Percentiles rank a stretch among this genome's conserved stretches.
These are phyloP conservation scores for Perizoma affinitatum DNA, from an alignment of 2,888 invertebrate genomes.

Conservation along the genomic window DNA sequence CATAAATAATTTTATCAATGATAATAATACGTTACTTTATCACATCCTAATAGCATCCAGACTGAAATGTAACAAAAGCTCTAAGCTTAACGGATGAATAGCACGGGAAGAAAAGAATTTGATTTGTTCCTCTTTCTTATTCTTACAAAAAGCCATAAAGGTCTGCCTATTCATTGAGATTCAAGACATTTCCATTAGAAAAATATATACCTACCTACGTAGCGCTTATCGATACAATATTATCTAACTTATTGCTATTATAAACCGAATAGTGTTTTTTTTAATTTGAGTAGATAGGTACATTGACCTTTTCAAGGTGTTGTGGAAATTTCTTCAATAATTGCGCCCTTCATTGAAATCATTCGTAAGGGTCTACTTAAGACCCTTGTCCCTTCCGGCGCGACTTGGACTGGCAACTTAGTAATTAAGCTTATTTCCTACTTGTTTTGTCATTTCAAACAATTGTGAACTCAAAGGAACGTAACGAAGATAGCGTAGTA, in stretches of 20 bases:
- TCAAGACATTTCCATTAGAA: slow-evolving; percentile 8
- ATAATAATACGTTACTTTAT: too few relatives aligned
- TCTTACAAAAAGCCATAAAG: slow-evolving; percentile 42
- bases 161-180: slow-evolving; percentile 41
- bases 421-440: slow-evolving; percentile 80
- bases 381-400: slow-evolving; percentile 63
- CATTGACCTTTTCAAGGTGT: slow-evolving; percentile 62
- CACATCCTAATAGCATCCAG: neutral
- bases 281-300: slow-evolving; percentile 29
- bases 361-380: slow-evolving; percentile 70
- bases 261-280: neutral
- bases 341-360: slow-evolving; percentile 74
- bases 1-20: too few relatives aligned
- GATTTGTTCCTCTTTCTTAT: slow-evolving; percentile 42
- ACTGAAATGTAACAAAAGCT: slow-evolving; percentile 43
- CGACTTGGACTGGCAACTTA: slow-evolving; percentile 70
- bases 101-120: slow-evolving; percentile 49
- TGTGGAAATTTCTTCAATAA: slow-evolving; percentile 68
- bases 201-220: slow-evolving; percentile 23
- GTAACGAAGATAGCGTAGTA: slow-evolving; percentile 1
- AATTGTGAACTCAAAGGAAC: slow-evolving; percentile 53
- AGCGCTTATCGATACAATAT: slow-evolving; percentile 23
- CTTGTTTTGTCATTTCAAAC: slow-evolving; percentile 69
- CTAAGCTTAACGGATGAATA: slow-evolving; percentile 48
- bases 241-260: neutral